These are phyloP conservation scores for Kryphioiulus occultus DNA, from an alignment of 2,888 invertebrate species.

Conservation along the genomic window DNA sequence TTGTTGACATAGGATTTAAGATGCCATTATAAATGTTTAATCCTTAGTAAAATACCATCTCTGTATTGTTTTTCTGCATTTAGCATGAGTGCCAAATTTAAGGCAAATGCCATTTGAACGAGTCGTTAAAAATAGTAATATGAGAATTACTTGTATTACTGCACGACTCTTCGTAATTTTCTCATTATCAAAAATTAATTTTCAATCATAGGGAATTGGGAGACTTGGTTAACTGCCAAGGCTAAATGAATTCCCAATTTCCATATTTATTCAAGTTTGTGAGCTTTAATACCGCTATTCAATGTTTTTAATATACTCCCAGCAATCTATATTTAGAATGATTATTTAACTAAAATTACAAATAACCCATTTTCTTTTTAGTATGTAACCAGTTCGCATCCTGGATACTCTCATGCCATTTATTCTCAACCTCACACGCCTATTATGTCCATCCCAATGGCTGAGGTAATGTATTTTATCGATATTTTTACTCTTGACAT, in stretches of 20 bases:
- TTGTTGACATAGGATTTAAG: background rate
- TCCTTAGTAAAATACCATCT: background rate
- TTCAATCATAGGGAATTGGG: no score
- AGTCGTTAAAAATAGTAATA: background rate
- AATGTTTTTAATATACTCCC: background rate
- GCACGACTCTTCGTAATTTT: no score
- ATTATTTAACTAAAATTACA: background rate
- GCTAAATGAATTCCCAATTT: no score
- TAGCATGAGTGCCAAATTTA: background rate
- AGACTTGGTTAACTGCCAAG: no score
- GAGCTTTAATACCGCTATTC: no score
- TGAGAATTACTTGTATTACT: background rate
- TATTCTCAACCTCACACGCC: conserved; percentile 53
- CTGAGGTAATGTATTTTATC: conserved; percentile 49
- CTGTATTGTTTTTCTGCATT: background rate
- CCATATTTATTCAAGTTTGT: no score
- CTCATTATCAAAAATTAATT: no score
- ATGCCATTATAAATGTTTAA: background rate
- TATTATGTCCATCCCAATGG: conserved; percentile 53
- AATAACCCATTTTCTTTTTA: conserved; percentile 40
- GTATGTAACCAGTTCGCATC: conserved; percentile 54
- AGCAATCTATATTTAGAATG: background rate
- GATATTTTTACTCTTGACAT: background rate
- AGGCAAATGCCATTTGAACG: background rate
- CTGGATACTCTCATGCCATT: conserved; percentile 51